These are phyloP conservation scores for Eurytoma adleriae DNA, from an alignment of 2,888 invertebrate species.

Conservation along the genomic window DNA sequence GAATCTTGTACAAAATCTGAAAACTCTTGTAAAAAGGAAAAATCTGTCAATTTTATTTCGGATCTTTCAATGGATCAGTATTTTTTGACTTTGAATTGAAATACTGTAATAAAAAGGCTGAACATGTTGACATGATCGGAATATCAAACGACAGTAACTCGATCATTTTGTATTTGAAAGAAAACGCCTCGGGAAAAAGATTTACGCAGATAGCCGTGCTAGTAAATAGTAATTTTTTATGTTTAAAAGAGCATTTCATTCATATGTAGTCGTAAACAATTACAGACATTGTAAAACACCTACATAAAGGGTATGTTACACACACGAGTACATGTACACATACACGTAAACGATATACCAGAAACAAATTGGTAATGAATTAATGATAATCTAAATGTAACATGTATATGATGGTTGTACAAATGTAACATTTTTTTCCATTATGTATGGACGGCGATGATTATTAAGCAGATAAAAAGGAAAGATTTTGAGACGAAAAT, in stretches of 20 bases:
- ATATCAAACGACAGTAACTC: conserved; percentile 7
- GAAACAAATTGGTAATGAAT: conserved; percentile 70
- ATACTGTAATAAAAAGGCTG: too few species aligned
- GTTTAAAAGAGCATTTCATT: conserved; percentile 66
- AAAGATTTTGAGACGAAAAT: conserved; percentile 64
- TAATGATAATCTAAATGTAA: conserved; percentile 75
- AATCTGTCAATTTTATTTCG: not conserved
- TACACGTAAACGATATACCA: conserved; percentile 25
- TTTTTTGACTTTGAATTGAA: not conserved
- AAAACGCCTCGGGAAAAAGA: conserved; percentile 52
- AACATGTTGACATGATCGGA: too few species aligned
- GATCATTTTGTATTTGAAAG: conserved; percentile 24
- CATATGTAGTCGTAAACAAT: conserved; percentile 65
- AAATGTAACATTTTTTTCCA: conserved; percentile 77
- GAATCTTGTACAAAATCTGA: not conserved
- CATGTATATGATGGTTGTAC: conserved; percentile 77
- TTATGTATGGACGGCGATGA: conserved; percentile 72
- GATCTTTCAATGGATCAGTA: too few species aligned
- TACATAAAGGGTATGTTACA: conserved; percentile 59
- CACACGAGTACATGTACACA: conserved; percentile 26
- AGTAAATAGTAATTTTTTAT: conserved; percentile 63
- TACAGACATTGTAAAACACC: conserved; percentile 53
- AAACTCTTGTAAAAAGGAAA: not conserved
- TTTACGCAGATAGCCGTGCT: conserved; percentile 64
- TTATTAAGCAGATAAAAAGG: conserved; percentile 60